Base-by-base conservation (phyloP, 2,888 invertebrate genomes). In the Microchrysa polita region DNA sequence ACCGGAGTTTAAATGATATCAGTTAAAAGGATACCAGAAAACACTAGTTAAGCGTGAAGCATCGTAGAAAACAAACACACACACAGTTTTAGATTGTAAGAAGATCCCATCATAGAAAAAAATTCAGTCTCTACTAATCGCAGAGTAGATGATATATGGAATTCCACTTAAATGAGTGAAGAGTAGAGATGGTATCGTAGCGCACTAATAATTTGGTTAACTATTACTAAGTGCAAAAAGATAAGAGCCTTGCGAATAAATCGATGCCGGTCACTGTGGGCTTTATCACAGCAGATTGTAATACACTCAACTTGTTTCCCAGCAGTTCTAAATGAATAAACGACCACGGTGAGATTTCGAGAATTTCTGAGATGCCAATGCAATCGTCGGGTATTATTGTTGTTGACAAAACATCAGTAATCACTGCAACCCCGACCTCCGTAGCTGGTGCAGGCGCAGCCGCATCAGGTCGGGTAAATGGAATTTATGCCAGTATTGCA, bases 361-460 rank as follows among this genome's bases (percentile, higher is more conserved):
- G 5, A 44, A 20, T 20, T 16, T 60, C 77, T 77, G 79, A 78
- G 77, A 81, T 82, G 81, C 81, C 81, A 78, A 79, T 81, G 77
- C 79, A 79, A 79, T 81, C 81, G 73, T 81, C 81, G 71, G 81
- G 81, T 77, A 81, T 81, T 78, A 81, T 82, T 79, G 81, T 81
- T 79, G 81, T 81, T 78, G 81, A 82, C 76, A 81, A 81, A 77
- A 78, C 78, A 76, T 78, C 79, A 74, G 75, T 76, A 75, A 73
- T 76, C 71, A 65, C 57, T 18, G 34, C 60, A 34, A 44, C 60
- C 12, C 42, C 67, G 34, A 42, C 57, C n/a, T 67, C 67, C 44
- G 65, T 74, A 73, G 48, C 72, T 53, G 34, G 27, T 34, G 42
- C 12, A 2, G 16, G 0, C 16, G 27, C 55, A 14, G 42, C 52